Evolutionary conservation across 2,888 invertebrate genomes (phyloP), one percentile per base, ranked within the genome.

Genomic region (Syrista parreyssii): DNA sequence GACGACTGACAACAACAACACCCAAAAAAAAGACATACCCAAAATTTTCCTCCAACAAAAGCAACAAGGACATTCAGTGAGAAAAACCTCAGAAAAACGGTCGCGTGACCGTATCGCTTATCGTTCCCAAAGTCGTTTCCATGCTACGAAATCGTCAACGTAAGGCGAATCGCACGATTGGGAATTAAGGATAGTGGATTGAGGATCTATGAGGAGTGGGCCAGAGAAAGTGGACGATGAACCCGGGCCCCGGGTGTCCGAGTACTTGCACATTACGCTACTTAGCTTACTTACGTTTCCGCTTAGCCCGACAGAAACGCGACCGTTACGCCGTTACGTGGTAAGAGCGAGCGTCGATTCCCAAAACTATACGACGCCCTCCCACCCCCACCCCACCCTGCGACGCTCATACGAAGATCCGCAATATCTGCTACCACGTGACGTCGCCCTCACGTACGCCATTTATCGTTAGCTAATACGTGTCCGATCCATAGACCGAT

Each of bases 211-310:
- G 69, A 30, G 15, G 11, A 69, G 69, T 69, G 83, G 87, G 87
- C 82, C 86, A 84, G 87, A 87, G 87, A 87, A 87, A 87, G 87
- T 87, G 86, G 87, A 83, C 87, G 83, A 87, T 87, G 87, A 87
- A 87, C 87, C 87, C 87, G 86, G 84, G 79, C 84, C 82, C 79
- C 80, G 77, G 33, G 31, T 74, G 69, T 77, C 76, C 73, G 73
- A 75, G 32, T 35, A 74, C 73, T 33, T 79, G 76, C 40, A 76
- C 83, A 82, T 86, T 87, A 86, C 85, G 86, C 86, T 85, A 81
- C 83, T 86, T 83, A 80, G 84, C 84, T 84, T 80, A 80, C 82
- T 83, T 79, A 84, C 82, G 81, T 85, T 86, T 85, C 86, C 84
- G 83, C 77, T 83, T 78, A 78, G 75, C 78, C 40, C 15, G 15